These are phyloP conservation scores for Oplegnathus fasciatus DNA, from an alignment of 2,113 vertebrate genomes.

Conservation along the genomic window DNA sequence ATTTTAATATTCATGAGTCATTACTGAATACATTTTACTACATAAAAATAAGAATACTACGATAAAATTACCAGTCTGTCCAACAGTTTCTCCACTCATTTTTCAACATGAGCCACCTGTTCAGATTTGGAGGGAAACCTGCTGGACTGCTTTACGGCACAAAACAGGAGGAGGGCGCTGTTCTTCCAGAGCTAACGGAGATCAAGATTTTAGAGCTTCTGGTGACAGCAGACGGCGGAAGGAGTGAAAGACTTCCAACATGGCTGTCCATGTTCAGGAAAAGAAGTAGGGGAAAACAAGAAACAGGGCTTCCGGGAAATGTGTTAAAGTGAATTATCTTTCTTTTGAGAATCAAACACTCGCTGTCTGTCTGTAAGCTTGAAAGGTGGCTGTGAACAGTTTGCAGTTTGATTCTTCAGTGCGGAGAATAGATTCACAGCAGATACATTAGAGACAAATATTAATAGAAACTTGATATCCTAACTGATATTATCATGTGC, in stretches of 20 bases:
- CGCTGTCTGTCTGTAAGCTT: slow-evolving; percentile 10
- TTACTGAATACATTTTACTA: background rate
- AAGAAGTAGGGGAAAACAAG: background rate
- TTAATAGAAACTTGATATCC: background rate
- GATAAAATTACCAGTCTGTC: slow-evolving; percentile 43
- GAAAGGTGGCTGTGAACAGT: background rate
- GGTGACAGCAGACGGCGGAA: slow-evolving; percentile 71
- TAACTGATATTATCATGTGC: too few species aligned
- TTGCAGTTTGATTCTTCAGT: background rate
- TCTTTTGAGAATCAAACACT: background rate
- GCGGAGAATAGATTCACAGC: background rate
- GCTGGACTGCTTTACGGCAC: slow-evolving; percentile 62
- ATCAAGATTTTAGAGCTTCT: slow-evolving; percentile 58
- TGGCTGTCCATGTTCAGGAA: slow-evolving; percentile 45
- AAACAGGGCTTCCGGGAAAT: slow-evolving; percentile 27
- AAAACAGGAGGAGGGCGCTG: slow-evolving; percentile 67
- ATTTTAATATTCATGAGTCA: slow-evolving; percentile 43
- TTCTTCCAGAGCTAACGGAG: slow-evolving; percentile 55
- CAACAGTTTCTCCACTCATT: slow-evolving; percentile 47
- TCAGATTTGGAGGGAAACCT: slow-evolving; percentile 66
- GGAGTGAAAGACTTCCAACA: slow-evolving; percentile 68
- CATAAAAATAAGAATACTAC: slow-evolving; percentile 22
- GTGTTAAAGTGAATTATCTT: slow-evolving; percentile 24
- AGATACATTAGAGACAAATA: background rate
- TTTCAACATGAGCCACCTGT: slow-evolving; percentile 73